These are phyloP conservation scores for Hippocampus mohnikei DNA, from an alignment of 2,113 vertebrate genomes.

Conservation along the genomic window DNA sequence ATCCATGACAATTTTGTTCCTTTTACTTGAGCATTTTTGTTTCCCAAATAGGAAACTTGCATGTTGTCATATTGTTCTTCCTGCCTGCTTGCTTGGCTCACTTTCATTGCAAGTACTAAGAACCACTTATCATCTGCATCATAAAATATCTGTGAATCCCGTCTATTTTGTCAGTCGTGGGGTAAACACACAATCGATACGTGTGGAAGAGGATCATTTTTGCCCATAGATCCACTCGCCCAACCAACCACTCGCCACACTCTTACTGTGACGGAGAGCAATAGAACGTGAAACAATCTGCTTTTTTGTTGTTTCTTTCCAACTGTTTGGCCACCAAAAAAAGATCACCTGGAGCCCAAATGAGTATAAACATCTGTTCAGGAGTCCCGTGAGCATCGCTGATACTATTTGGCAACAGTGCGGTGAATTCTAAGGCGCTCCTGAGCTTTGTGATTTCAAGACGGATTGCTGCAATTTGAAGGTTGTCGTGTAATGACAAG, in stretches of 20 bases:
- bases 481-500: slow-evolving; percentile 34
- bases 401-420: slow-evolving; percentile 35
- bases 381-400: slow-evolving; percentile 44
- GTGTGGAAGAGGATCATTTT: slow-evolving; percentile 59
- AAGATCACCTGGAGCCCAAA: slow-evolving; percentile 57
- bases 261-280: slow-evolving; percentile 39
- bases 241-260: slow-evolving; percentile 20
- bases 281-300: slow-evolving; percentile 2
- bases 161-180: slow-evolving; percentile 71
- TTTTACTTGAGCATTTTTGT: not conserved
- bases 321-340: slow-evolving; percentile 46
- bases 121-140: slow-evolving; percentile 59
- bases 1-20: not conserved
- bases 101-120: slow-evolving; percentile 52
- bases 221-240: slow-evolving; percentile 60
- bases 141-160: slow-evolving; percentile 70
- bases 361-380: slow-evolving; percentile 65
- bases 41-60: not conserved
- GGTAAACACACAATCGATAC: slow-evolving; percentile 69
- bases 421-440: slow-evolving; percentile 22
- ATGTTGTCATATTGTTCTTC: not conserved
- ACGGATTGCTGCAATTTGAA: slow-evolving; percentile 27
- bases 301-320: slow-evolving; percentile 65
- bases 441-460: slow-evolving; percentile 35
- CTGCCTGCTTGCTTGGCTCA: slow-evolving; percentile 14